Percentiles rank a stretch among this genome's conserved stretches.
Evolutionary conservation across 2,113 vertebrate genomes (phyloP).

Genomic region (Coptodon bakossiorum): DNA sequence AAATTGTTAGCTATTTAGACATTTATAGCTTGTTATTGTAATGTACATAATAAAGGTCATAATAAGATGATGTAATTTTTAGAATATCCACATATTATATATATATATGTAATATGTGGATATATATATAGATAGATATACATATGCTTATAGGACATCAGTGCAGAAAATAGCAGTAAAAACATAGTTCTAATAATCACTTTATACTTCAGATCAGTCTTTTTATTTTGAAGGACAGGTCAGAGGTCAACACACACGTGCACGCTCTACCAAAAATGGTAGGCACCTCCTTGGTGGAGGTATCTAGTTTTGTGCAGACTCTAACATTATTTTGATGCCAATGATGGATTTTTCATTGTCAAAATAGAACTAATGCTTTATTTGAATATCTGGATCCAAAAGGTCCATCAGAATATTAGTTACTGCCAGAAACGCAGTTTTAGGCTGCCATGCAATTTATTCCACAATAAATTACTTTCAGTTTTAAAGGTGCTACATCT

Average conservation of each 20-base stretch:
- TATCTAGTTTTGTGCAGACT: neutral
- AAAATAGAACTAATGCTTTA: neutral
- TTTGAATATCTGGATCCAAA: neutral
- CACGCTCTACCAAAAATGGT: too few relatives aligned
- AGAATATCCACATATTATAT: too few relatives aligned
- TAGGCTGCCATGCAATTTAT: neutral
- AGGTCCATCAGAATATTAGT: neutral
- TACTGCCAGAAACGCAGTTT: neutral
- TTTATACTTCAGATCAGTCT: too few relatives aligned
- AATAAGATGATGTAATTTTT: neutral
- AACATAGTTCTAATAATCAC: too few relatives aligned
- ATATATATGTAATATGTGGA: too few relatives aligned
- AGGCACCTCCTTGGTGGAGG: neutral
- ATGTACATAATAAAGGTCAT: neutral
- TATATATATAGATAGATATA: too few relatives aligned
- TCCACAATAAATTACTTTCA: neutral
- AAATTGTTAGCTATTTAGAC: neutral
- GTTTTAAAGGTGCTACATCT: neutral
- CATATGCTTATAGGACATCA: too few relatives aligned
- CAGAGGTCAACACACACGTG: too few relatives aligned
- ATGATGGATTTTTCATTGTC: neutral
- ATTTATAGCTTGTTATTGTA: neutral
- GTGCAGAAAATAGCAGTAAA: too few relatives aligned
- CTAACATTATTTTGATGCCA: neutral
- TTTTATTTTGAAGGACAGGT: too few relatives aligned